These are phyloP conservation scores for Cephus pulcher DNA, from an alignment of 2,888 invertebrate genomes.

Conservation along the genomic window DNA sequence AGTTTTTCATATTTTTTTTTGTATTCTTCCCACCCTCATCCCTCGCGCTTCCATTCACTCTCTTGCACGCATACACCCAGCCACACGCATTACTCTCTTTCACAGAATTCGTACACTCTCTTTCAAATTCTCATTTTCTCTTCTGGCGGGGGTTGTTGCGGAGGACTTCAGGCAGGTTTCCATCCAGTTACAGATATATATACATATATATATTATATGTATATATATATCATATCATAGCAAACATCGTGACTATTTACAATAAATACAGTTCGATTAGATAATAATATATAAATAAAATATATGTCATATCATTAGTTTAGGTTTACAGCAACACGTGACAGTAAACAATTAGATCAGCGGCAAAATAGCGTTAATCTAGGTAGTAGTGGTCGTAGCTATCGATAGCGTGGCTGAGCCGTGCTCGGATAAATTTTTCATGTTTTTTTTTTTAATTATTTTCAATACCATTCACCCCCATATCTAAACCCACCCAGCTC, in stretches of 20 bases:
- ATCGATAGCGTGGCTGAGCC: slow-evolving; percentile 50
- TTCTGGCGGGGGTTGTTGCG: slow-evolving; percentile 1
- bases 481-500: background rate
- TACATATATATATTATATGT: too few species aligned
- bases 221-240: slow-evolving; percentile 58
- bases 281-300: slow-evolving; percentile 61
- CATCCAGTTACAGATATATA: slow-evolving; percentile 62
- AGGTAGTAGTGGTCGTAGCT: slow-evolving; percentile 63
- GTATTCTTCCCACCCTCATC: background rate
- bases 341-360: slow-evolving; percentile 65
- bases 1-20: background rate
- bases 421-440: slow-evolving; percentile 18
- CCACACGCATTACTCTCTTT: background rate
- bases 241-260: slow-evolving; percentile 66
- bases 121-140: background rate
- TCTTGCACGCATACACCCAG: background rate
- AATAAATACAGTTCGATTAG: slow-evolving; percentile 64
- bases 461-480: slow-evolving; percentile 12
- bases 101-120: background rate
- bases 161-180: slow-evolving; percentile 50
- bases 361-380: slow-evolving; percentile 63
- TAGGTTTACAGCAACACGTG: slow-evolving; percentile 64
- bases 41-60: background rate
- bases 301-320: slow-evolving; percentile 62
- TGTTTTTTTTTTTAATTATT: slow-evolving; percentile 19